These are phyloP conservation scores for Chrysochloris asiatica DNA, from an alignment of 2,113 vertebrate genomes.

Conservation along the genomic window DNA sequence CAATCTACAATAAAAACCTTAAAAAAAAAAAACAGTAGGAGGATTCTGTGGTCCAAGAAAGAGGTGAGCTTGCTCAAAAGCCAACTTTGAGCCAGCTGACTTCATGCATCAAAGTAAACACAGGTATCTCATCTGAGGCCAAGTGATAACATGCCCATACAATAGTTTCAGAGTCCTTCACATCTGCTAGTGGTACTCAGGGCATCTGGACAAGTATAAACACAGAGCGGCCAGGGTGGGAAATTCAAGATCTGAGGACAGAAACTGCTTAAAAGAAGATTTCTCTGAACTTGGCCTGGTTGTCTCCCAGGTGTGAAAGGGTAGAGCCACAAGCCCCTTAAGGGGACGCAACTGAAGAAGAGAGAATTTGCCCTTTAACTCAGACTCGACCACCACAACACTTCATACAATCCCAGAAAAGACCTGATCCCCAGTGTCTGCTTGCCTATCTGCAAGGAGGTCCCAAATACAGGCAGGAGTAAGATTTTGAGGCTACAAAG, in stretches of 20 bases:
- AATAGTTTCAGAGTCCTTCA: not conserved
- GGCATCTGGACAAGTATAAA: not conserved
- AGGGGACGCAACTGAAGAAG: not conserved
- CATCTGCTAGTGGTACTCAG: not conserved
- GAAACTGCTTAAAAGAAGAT: not conserved
- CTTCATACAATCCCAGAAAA: not conserved
- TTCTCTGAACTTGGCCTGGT: fast-evolving
- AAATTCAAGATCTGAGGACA: not conserved
- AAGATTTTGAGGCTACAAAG: not conserved
- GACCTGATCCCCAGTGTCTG: not conserved
- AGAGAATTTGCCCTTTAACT: not conserved
- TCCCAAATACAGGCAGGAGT: not conserved
- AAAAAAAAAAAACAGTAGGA: not conserved
- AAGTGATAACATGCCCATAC: not conserved
- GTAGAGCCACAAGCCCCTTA: fast-evolving
- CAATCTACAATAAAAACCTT: too few relatives aligned
- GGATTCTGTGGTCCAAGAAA: not conserved
- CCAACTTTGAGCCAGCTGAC: not conserved
- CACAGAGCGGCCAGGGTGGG: too few relatives aligned
- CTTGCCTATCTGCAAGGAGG: not conserved
- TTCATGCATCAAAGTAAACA: not conserved
- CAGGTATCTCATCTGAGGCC: too few relatives aligned
- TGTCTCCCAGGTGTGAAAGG: not conserved
- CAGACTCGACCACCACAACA: not conserved
- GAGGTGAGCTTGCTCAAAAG: not conserved